Evolutionary conservation across 2,797 vertebrate genomes (phyloP).

Genomic region (Dallia pectoralis): DNA sequence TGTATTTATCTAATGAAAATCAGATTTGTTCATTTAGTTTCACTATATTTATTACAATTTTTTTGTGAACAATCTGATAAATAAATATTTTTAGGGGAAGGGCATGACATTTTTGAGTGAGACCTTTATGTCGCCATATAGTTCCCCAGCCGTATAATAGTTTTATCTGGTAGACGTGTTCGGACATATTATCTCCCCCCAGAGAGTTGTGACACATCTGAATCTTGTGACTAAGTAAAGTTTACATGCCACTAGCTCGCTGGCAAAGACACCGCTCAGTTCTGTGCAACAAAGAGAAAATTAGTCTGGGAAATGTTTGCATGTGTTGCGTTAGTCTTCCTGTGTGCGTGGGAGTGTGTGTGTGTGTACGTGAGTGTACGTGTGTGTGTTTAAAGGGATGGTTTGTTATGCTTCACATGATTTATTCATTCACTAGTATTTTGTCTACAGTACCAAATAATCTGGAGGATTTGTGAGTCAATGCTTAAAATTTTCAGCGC

Average conservation of each 20-base stretch:
- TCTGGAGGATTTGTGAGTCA: too few species aligned
- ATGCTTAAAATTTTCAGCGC: too few species aligned
- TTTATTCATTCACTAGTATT: too few species aligned
- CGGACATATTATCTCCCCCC: conserved; percentile 28
- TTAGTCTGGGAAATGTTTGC: conserved; percentile 11
- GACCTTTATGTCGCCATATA: too few species aligned
- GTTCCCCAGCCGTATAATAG: background rate
- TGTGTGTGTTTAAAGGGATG: background rate
- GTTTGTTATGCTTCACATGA: too few species aligned
- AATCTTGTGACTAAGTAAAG: conserved; percentile 28
- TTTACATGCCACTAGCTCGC: conserved; percentile 23
- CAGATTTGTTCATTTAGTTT: too few species aligned
- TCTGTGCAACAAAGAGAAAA: background rate
- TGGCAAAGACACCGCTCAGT: conserved; percentile 28
- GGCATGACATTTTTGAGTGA: too few species aligned
- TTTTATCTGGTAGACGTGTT: conserved; percentile 42
- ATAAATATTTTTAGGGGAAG: too few species aligned
- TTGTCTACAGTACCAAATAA: too few species aligned
- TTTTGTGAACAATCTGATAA: too few species aligned
- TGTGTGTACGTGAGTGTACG: background rate
- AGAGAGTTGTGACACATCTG: conserved; percentile 30
- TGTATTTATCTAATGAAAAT: too few species aligned
- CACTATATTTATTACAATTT: too few species aligned
- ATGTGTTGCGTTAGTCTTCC: background rate
- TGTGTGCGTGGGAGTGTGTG: conserved; percentile 2